These are phyloP conservation scores for Cotesia vestalis DNA, from an alignment of 1,140 invertebrate genomes.

Conservation along the genomic window DNA sequence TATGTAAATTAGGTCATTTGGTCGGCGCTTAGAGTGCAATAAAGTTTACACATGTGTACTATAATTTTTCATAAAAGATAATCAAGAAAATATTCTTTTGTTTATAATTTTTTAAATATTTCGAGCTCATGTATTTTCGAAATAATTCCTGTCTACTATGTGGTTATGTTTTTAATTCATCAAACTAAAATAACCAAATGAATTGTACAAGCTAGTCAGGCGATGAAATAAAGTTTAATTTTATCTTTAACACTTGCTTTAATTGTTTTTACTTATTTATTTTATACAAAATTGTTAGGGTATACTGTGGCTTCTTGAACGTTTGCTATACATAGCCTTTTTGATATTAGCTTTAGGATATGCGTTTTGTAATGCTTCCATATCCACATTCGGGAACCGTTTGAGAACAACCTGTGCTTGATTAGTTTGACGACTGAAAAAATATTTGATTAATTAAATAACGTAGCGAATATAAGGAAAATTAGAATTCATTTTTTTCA, in stretches of 20 bases:
- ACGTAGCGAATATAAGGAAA: too few species aligned
- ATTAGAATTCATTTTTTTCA: too few species aligned
- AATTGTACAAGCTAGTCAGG: constrained; percentile 43
- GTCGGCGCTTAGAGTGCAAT: too few species aligned
- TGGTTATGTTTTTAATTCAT: constrained; percentile 26
- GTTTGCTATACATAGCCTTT: constrained; percentile 67
- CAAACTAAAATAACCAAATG: constrained; percentile 34
- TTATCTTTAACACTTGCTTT: constrained; percentile 31
- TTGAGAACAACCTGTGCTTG: constrained; percentile 76
- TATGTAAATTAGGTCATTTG: too few species aligned
- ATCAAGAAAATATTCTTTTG: constrained; percentile 5
- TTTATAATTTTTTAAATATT: constrained; percentile 16
- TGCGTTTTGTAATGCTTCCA: constrained; percentile 74
- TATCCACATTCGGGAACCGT: constrained; percentile 79
- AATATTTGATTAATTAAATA: constrained; percentile 40
- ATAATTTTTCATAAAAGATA: too few species aligned
- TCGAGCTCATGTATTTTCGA: constrained; percentile 20
- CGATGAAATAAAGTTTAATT: constrained; percentile 40
- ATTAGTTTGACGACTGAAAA: constrained; percentile 70
- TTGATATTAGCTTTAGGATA: constrained; percentile 83
- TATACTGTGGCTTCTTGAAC: constrained; percentile 71
- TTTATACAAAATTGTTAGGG: constrained; percentile 55
- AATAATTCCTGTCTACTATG: neutral
- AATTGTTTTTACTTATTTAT: neutral
- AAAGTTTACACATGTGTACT: too few species aligned